phyloP scores from a whole-genome alignment of 2,113 vertebrate species.

The Falcunculus frontatus region DNA sequence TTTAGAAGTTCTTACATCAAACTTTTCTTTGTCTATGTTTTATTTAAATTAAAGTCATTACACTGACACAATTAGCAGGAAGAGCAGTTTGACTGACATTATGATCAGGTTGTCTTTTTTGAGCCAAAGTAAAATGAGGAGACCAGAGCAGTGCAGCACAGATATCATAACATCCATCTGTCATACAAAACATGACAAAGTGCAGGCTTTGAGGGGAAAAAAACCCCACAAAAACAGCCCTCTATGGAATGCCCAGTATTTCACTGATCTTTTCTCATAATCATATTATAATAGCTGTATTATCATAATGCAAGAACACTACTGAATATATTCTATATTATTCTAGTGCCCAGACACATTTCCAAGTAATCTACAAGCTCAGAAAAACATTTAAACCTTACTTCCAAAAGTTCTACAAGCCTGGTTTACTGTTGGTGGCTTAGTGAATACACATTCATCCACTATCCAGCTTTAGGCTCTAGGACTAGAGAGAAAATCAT shows the following conservation, averaged over 20 bases:
- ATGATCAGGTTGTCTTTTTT: neutral
- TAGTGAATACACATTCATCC: neutral
- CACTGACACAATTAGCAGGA: neutral
- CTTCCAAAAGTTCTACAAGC: neutral
- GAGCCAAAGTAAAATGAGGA: neutral
- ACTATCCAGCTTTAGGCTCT: accelerated
- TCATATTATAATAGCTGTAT: neutral
- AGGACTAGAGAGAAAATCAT: neutral
- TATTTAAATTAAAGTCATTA: neutral
- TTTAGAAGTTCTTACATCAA: neutral
- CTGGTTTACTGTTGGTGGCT: neutral
- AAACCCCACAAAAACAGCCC: accelerated
- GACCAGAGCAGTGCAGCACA: neutral
- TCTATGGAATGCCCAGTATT: neutral
- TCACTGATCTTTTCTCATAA: neutral
- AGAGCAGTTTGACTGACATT: neutral
- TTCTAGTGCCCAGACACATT: neutral
- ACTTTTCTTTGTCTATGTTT: neutral
- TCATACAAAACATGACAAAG: neutral
- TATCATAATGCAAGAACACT: neutral
- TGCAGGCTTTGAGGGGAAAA: neutral
- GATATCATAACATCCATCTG: neutral
- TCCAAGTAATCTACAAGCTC: neutral
- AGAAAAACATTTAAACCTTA: neutral
- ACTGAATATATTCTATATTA: neutral